Evolutionary conservation across 1,140 invertebrate genomes (phyloP), one percentile per base, ranked within the genome.

Genomic region (Chironomus striatipennis): DNA sequence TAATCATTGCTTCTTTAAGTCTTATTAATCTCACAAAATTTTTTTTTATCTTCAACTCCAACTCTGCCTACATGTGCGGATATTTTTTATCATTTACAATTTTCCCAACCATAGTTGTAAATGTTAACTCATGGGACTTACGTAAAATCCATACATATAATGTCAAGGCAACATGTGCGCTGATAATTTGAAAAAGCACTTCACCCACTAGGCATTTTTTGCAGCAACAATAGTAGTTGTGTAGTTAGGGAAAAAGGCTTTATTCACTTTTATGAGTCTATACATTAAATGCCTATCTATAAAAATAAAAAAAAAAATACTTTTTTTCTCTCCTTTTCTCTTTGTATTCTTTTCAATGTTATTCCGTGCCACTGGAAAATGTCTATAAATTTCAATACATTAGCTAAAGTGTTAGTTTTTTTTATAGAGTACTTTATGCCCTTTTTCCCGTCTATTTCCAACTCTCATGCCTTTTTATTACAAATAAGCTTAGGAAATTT

Each of bases 361-460:
- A 34, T 34, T 34, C 24, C 24, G 24, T 34, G 24, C 24, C 24
- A 34, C 24, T 34, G 24, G 24, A 34, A 34, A 34, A 34, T 70
- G 65, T 70, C 65, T 70, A 70, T 70, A 70, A 70, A 70, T 70
- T 70, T 70, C 65, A 70, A 70, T 70, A 70, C 65, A 70, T 70
- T 70, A 70, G 65, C 65, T 20, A 70, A 70, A 70, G 65, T 70
- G 65, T 70, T 70, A 70, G 65, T 70, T 70, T 70, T 57, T 57
- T 67, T 57, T 57, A 57, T 57, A 15, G 47, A 57, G 47, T 57
- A 57, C 47, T 57, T 57, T 57, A n/a, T n/a, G 47, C 12, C 43
- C 47, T 15, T 57, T 57, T 57, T n/a, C 7, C 15, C n/a, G n/a
- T 12, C 12, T 57, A n/a, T n/a, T 57, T 57, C n/a, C 47, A n/a